Evolutionary conservation across 2,113 vertebrate genomes (phyloP), one percentile per base, ranked within the genome.

Genomic region (rat (Rattus norvegicus)): DNA sequence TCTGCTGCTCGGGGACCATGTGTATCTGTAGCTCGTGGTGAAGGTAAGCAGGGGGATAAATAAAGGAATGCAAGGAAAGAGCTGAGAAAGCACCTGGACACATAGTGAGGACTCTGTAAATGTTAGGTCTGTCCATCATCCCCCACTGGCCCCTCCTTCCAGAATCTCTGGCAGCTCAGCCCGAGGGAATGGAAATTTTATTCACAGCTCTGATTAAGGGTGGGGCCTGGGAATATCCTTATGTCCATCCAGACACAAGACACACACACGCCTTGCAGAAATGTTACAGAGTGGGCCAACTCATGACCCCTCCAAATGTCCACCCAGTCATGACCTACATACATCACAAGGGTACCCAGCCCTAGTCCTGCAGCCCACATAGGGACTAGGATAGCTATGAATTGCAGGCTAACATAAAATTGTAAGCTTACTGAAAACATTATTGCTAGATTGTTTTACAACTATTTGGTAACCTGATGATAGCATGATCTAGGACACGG

Each of bases 141-240:
- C 87, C 80, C 69, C 56, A 17, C 43, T 49, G 49, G 12, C 28
- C 33, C 39, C 33, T 22, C 7, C 61, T 67, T 52, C 33, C 30
- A 39, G 94, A 33, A 96, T 59, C 39, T n/a, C 70, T 8, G 22
- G 77, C 24, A 91, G 56, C 65, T 91, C n/a, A 95, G 90, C 30
- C 90, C 30, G 12, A 63, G 0, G 26, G 22, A 83, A 56, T 65
- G 72, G 39, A 72, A 59, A 73, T 26, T 81, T 59, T 69, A 94
- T 49, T 84, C 79, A 63, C 24, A 91, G 0, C 79, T 91, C n/a
- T 89, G 13, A 76, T 17, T 14, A 11, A 73, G 59, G 36, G 28
- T 22, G 49, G 47, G 28, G 54, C n/a, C 20, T 59, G 22, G 24
- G 28, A 6, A 59, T 47, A 1, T 22, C 12, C n/a, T 12, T n/a